Evolutionary conservation across 1,140 invertebrate species (phyloP), one percentile per base, ranked within the genome.

Genomic region (Micrasema longulum): DNA sequence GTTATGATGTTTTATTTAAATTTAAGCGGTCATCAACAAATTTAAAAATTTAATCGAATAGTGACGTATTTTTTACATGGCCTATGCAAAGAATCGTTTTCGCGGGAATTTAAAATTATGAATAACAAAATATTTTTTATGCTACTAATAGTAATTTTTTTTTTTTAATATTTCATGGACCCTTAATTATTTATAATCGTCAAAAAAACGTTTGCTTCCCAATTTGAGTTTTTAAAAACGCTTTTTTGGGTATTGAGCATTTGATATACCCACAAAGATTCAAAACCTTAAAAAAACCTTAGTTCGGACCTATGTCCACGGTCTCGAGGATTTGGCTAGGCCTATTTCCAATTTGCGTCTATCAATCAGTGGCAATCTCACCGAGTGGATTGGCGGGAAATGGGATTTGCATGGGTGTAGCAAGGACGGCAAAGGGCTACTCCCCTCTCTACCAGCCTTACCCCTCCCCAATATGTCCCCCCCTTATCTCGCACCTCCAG

Each of bases 271-370:
- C 36, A 38, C 12, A 38, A 38, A 5, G 36, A 1, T 12, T 2
- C 7, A 41, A 41, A 41, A n/a, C n/a, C n/a, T n/a, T n/a, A 31
- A 31, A 31, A 20, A 10, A 7, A 52, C 48, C 48, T 20, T 1
- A 22, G 48, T 52, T 22, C 48, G 48, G 16, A 52, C 16, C 48
- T 11, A n/a, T 47, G 20, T 11, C 26, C 26, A 31, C 22, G 55
- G 14, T 22, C 55, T 38, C 35, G 52, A 60, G 55, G 55, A 60
- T 60, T 38, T 18, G 55, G 53, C 26, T 16, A 36, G 53, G 79
- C 80, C 82, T 82, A 82, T 86, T 87, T 87, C 86, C 86, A 88
- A 88, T 88, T 87, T 87, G 82, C 85, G 85, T 85, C 86, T 86
- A 88, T 88, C 87, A 88, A 87, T 88, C 86, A 86, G 81, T 81